These are phyloP conservation scores for Folsomia candida DNA, from an alignment of 2,888 invertebrate genomes.

Conservation along the genomic window DNA sequence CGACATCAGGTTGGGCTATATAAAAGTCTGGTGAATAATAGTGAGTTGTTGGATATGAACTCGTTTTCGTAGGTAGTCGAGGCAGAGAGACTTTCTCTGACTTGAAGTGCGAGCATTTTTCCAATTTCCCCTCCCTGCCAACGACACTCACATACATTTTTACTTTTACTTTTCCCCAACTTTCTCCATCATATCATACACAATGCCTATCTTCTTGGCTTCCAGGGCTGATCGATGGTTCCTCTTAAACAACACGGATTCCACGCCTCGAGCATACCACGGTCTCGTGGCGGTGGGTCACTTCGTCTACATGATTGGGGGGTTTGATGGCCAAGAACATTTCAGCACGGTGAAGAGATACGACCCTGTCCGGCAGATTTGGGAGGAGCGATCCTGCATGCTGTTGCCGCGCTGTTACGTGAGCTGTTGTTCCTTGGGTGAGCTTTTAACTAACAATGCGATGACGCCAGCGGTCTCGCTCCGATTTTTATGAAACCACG, in stretches of 20 bases:
- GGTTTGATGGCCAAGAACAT: constrained; percentile 84
- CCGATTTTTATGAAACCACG: no score
- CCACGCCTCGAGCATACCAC: constrained; percentile 80
- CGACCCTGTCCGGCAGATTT: constrained; percentile 75
- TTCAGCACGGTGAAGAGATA: constrained; percentile 84
- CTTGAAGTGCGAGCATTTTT: no score
- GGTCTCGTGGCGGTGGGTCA: constrained; percentile 82
- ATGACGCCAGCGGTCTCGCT: no score
- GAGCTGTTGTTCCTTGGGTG: constrained; percentile 68
- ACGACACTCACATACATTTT: no score
- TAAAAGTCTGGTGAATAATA: background rate
- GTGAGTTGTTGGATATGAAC: no score
- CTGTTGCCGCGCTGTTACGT: constrained; percentile 61
- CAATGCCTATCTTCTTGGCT: no score
- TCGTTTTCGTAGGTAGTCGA: no score
- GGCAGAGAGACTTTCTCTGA: no score
- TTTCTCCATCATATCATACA: no score
- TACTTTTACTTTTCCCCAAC: no score
- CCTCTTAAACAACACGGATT: constrained; percentile 66
- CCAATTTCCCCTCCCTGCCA: no score
- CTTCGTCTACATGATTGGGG: constrained; percentile 85
- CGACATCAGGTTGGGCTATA: constrained; percentile 52
- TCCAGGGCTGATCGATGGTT: constrained; percentile 64
- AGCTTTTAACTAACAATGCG: no score
- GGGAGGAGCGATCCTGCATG: constrained; percentile 62